Base-by-base conservation (phyloP, 2,113 vertebrate species). In the Zapus hudsonius region DNA sequence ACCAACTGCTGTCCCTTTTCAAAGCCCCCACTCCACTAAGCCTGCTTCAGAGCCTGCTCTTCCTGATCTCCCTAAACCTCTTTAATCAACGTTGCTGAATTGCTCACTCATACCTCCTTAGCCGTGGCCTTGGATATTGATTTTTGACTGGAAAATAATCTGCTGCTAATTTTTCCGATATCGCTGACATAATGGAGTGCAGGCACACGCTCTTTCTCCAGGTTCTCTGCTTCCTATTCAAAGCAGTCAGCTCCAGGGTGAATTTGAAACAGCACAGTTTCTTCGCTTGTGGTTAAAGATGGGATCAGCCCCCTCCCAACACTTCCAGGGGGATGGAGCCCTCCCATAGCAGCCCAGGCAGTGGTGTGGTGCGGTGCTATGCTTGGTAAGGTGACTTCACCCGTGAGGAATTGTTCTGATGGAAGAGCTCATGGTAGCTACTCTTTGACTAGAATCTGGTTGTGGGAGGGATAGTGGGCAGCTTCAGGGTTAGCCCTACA, bases 221-320 rank as follows among this genome's bases (percentile, higher is more conserved):
- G 38, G 69, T 74, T 44, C 70, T 81, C 91, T 95, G 83, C 83
- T 92, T 93, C 74, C 5, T 47, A 63, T 93, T 87, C 80, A 90
- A 79, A 86, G 81, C 52, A 36, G 52, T 7, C 22, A 33, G 16
- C 42, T 76, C 1, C 1, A 42, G 73, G 36, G 20, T 33, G 42
- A 44, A 36, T 84, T 93, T 74, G 12, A 61, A 91, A 20, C 20
- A 74, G 63, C 3, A 38, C 20, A 8, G 22, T 57, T 78, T 69
- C 59, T 15, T 84, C 10, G 0, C 29, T 15, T 84, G 40, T 20
- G 25, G 44, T 52, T 66, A 42, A 61, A 72, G 38, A 79, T 10
- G 67, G 57, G 2, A 20, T 67, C 40, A 33, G 42, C 20, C 42
- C 83, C 42, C 11, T 16, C 82, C 1, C 3, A 0, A 16, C 31